Evolutionary conservation across 2,113 vertebrate genomes (phyloP).

Genomic region (Rana temporaria): DNA sequence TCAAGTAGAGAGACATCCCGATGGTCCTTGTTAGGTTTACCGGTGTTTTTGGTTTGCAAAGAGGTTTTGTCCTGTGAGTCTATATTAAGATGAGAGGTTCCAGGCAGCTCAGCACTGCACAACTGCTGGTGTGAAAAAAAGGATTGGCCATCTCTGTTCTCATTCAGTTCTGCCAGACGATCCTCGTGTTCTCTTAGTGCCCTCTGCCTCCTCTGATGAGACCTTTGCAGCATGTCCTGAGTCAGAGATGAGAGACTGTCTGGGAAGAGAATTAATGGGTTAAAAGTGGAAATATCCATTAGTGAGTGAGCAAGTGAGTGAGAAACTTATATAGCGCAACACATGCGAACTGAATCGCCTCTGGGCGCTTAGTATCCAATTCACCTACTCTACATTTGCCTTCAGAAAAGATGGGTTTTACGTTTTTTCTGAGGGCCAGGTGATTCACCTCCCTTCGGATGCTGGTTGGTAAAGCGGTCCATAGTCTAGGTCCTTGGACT

Average conservation of each 20-base stretch:
- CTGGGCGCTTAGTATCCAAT: no score
- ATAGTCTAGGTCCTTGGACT: no score
- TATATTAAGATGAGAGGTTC: neutral
- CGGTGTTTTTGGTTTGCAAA: neutral
- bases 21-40: neutral
- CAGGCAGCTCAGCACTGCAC: neutral
- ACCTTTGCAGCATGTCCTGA: conserved; percentile 30
- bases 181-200: conserved; percentile 33
- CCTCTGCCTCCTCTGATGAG: conserved; percentile 23
- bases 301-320: no score
- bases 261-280: neutral
- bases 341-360: no score
- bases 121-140: neutral
- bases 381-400: no score
- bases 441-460: no score
- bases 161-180: conserved; percentile 24
- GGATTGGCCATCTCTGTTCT: neutral
- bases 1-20: neutral
- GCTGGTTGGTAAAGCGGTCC: no score
- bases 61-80: neutral
- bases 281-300: no score
- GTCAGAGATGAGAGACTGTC: conserved; percentile 18
- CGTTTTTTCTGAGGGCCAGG: no score
- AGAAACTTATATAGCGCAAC: no score
- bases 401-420: no score